phyloP scores from a whole-genome alignment of 2,797 vertebrate genomes.

The Sciaenops ocellatus region DNA sequence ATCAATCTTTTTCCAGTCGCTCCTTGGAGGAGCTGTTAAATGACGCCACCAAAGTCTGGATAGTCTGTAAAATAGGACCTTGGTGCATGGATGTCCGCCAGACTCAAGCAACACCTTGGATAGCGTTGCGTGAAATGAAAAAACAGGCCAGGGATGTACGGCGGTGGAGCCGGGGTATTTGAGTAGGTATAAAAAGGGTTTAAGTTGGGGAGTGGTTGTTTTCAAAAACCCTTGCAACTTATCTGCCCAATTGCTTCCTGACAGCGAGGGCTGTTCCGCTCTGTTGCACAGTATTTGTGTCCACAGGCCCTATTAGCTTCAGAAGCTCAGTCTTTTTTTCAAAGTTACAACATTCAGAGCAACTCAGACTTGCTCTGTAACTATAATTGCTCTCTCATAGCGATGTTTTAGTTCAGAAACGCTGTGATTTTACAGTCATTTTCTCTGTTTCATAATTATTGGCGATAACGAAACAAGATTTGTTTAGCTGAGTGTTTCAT shows the following conservation, averaged over 20 bases:
- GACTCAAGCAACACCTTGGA: conserved; percentile 61
- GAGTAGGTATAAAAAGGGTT: conserved; percentile 44
- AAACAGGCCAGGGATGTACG: conserved; percentile 33
- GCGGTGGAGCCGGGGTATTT: conserved; percentile 18
- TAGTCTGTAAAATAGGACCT: conserved; percentile 57
- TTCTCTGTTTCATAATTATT: conserved; percentile 1
- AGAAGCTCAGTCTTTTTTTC: conserved; percentile 49
- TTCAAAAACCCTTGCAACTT: conserved; percentile 60
- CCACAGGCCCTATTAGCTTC: conserved; percentile 63
- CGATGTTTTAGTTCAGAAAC: neutral
- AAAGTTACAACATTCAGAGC: conserved; percentile 35
- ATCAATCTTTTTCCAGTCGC: conserved; percentile 37
- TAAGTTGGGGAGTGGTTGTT: conserved; percentile 60
- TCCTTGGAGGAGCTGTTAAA: conserved; percentile 59
- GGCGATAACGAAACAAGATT: conserved; percentile 1
- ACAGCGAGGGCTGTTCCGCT: conserved; percentile 66
- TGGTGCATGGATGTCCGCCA: conserved; percentile 26
- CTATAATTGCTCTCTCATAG: conserved; percentile 52
- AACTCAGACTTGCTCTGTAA: conserved; percentile 1
- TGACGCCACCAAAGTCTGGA: conserved; percentile 43
- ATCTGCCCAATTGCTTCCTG: conserved; percentile 73
- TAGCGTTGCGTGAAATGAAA: conserved; percentile 75
- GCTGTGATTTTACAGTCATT: conserved; percentile 13
- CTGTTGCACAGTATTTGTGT: conserved; percentile 68
- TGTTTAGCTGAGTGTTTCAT: neutral